Conservation (phyloP, 2,888 invertebrate genomes). For the Caenorhabditis plicata region DNA sequence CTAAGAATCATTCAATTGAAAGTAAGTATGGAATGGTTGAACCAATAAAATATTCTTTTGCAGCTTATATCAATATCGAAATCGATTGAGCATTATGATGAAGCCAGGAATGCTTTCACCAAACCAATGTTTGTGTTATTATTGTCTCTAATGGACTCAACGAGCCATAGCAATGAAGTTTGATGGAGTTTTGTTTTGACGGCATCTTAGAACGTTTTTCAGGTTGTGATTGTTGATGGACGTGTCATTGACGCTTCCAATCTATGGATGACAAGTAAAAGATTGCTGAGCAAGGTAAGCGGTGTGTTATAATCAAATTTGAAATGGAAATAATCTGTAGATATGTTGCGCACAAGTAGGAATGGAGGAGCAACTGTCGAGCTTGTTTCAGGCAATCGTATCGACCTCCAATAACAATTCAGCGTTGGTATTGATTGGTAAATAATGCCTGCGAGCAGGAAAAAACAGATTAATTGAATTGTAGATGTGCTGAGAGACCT, state of each 20-base stretch:
- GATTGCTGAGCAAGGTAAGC: slow-evolving; percentile 9
- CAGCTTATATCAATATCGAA: too few species aligned
- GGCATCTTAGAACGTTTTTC: not conserved
- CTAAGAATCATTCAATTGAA: slow-evolving; percentile 11
- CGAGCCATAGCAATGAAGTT: slow-evolving; percentile 25
- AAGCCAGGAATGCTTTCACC: slow-evolving; percentile 6
- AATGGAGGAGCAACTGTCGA: slow-evolving; percentile 24
- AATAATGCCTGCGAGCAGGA: not conserved
- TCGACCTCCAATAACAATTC: slow-evolving; percentile 29
- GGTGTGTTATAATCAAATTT: too few species aligned
- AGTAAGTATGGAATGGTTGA: too few species aligned
- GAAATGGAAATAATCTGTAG: not conserved
- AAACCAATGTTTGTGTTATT: slow-evolving; percentile 19
- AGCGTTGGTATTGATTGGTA: slow-evolving; percentile 43
- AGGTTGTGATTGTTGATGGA: slow-evolving; percentile 32
- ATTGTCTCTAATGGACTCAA: slow-evolving; percentile 21
- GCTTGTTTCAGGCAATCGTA: slow-evolving; percentile 37
- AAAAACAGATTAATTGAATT: not conserved
- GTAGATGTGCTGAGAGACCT: slow-evolving; percentile 42
- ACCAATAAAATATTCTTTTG: too few species aligned
- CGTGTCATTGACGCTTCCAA: slow-evolving; percentile 34
- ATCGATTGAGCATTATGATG: slow-evolving; percentile 2
- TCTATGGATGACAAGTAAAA: slow-evolving; percentile 27
- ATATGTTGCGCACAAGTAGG: slow-evolving; percentile 7
- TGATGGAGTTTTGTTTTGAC: too few species aligned